A percentile compares a stretch with the other conserved stretches of the same genome.
These are phyloP conservation scores for Tricholauxania praeusta DNA, from an alignment of 2,888 invertebrate species.

Conservation along the genomic window DNA sequence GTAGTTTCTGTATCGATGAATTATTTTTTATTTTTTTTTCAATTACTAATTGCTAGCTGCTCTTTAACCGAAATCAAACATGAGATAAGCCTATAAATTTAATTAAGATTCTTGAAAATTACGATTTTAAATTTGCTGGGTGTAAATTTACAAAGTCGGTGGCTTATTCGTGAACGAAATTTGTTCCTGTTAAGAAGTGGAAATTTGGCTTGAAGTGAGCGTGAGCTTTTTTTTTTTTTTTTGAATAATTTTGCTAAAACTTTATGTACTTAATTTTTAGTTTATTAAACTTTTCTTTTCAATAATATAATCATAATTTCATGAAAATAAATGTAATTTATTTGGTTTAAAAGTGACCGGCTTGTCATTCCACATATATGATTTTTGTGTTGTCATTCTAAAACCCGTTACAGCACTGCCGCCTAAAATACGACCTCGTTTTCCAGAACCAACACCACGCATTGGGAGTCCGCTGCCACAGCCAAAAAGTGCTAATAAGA, in stretches of 20 bases:
- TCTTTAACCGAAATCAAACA: slow-evolving; percentile 3
- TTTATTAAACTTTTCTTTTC: too few species aligned
- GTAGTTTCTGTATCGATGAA: not conserved
- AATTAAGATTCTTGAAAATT: not conserved
- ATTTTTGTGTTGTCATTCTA: not conserved
- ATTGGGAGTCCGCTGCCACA: not conserved
- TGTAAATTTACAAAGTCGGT: not conserved
- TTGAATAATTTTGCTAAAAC: not conserved
- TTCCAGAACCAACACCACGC: not conserved
- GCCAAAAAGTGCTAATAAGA: not conserved
- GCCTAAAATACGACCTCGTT: not conserved
- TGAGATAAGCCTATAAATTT: slow-evolving; percentile 4
- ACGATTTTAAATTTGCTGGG: not conserved
- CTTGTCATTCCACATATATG: not conserved
- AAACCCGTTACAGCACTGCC: not conserved
- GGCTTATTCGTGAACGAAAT: slow-evolving; percentile 1
- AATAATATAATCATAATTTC: too few species aligned
- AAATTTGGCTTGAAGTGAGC: not conserved
- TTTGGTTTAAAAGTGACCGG: not conserved
- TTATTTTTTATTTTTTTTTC: too few species aligned
- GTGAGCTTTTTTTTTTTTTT: too few species aligned
- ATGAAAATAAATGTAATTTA: slow-evolving; percentile 4
- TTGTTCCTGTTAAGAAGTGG: slow-evolving; percentile 7
- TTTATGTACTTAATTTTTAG: too few species aligned
- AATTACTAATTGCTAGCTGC: slow-evolving; percentile 7